A percentile compares a stretch with the other conserved stretches of the same genome.
Evolutionary conservation across 1,140 invertebrate species (phyloP).

Genomic region (Copidosoma floridanum): DNA sequence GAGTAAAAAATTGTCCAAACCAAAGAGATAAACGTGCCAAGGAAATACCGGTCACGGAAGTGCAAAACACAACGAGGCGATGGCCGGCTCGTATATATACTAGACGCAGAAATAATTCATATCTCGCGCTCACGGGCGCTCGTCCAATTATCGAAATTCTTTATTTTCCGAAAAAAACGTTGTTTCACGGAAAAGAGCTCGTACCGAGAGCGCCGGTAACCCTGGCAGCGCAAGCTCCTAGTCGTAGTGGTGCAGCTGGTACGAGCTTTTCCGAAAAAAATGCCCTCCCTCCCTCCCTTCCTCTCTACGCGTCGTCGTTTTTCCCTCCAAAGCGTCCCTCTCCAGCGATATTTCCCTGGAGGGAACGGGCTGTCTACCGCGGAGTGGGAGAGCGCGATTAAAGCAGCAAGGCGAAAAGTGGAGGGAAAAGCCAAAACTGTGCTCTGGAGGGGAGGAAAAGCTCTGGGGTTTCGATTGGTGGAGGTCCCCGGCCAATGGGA

Average conservation of each 20-base stretch:
- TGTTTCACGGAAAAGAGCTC: neutral
- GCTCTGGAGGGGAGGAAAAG: neutral
- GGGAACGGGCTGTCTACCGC: neutral
- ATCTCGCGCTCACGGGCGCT: neutral
- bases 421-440: neutral
- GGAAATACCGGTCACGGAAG: too few species aligned
- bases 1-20: too few species aligned
- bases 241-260: too few species aligned
- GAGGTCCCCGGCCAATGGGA: slow-evolving; percentile 34
- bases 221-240: too few species aligned
- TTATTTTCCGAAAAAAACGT: slow-evolving; percentile 13
- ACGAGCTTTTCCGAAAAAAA: too few species aligned
- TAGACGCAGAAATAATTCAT: slow-evolving; percentile 12
- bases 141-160: slow-evolving; percentile 21
- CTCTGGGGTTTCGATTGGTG: slow-evolving; percentile 34
- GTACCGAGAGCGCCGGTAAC: neutral
- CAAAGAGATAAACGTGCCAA: too few species aligned
- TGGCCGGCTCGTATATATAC: neutral
- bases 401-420: too few species aligned
- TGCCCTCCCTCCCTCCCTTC: neutral
- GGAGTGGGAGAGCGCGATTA: neutral
- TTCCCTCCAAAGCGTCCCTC: too few species aligned
- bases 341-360: too few species aligned
- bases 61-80: neutral
- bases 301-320: neutral